These are phyloP conservation scores for Acanthurus lineatus DNA, from an alignment of 2,797 vertebrate genomes.

Conservation along the genomic window DNA sequence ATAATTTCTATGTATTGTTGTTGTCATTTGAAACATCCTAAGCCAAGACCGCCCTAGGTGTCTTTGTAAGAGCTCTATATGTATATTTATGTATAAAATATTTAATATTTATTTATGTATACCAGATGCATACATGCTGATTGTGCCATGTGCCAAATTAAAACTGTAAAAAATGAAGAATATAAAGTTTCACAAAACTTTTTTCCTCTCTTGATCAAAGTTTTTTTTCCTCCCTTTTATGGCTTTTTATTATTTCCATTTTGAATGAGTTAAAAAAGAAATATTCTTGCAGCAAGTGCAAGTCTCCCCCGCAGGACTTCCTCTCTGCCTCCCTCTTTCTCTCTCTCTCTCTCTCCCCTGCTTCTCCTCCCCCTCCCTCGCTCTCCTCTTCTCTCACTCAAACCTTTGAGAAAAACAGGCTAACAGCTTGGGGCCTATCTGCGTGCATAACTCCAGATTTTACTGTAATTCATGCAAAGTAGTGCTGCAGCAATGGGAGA, in stretches of 20 bases:
- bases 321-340: slow-evolving; percentile 48
- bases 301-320: slow-evolving; percentile 68
- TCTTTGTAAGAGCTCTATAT: slow-evolving; percentile 90
- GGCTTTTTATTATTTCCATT: slow-evolving; percentile 71
- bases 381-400: slow-evolving; percentile 58
- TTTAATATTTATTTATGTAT: slow-evolving; percentile 93
- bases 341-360: slow-evolving; percentile 5
- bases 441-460: slow-evolving; percentile 77
- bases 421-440: slow-evolving; percentile 78
- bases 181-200: slow-evolving; percentile 85
- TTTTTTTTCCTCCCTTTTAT: slow-evolving; percentile 66
- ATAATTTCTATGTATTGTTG: slow-evolving; percentile 70
- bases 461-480: slow-evolving; percentile 83
- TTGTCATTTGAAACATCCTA: slow-evolving; percentile 74
- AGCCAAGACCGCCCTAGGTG: slow-evolving; percentile 75
- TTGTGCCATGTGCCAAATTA: slow-evolving; percentile 93
- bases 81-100: slow-evolving; percentile 91
- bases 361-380: slow-evolving; percentile 40
- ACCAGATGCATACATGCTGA: slow-evolving; percentile 91
- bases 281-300: slow-evolving; percentile 66
- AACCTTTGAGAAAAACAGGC: slow-evolving; percentile 79
- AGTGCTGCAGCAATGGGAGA: slow-evolving; percentile 70
- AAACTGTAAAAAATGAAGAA: slow-evolving; percentile 88
- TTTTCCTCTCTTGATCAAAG: slow-evolving; percentile 79
- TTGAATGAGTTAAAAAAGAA: slow-evolving; percentile 66